These are phyloP conservation scores for Cenopis cana DNA, from an alignment of 2,888 invertebrate genomes.

Conservation along the genomic window DNA sequence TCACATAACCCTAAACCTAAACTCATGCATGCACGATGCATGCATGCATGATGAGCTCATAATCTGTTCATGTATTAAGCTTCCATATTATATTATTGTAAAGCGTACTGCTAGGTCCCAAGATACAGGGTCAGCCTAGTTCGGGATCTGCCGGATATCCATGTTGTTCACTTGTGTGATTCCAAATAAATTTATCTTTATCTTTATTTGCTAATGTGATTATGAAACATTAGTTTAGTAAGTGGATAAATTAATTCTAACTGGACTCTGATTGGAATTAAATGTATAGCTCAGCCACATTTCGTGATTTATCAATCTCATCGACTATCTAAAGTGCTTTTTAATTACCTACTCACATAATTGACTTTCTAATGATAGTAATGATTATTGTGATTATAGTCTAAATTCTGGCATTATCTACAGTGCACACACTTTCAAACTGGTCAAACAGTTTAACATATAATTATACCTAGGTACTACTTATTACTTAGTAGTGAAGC, in stretches of 20 bases:
- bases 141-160: no score
- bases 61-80: no score
- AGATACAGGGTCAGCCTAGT: no score
- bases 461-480: background rate
- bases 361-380: background rate
- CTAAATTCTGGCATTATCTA: background rate
- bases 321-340: background rate
- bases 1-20: no score
- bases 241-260: background rate
- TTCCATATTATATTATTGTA: no score
- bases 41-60: no score
- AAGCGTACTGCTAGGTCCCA: no score
- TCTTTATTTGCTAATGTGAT: no score
- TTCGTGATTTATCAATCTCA: background rate
- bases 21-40: no score
- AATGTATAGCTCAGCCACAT: background rate
- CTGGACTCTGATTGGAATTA: background rate
- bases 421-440: background rate
- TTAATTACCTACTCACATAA: background rate
- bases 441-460: background rate
- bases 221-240: no score
- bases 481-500: background rate
- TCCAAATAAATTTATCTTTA: no score
- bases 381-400: background rate
- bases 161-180: no score